Evolutionary conservation across 2,797 vertebrate species (phyloP).

Genomic region (Xiphorhynchus erythropygius): DNA sequence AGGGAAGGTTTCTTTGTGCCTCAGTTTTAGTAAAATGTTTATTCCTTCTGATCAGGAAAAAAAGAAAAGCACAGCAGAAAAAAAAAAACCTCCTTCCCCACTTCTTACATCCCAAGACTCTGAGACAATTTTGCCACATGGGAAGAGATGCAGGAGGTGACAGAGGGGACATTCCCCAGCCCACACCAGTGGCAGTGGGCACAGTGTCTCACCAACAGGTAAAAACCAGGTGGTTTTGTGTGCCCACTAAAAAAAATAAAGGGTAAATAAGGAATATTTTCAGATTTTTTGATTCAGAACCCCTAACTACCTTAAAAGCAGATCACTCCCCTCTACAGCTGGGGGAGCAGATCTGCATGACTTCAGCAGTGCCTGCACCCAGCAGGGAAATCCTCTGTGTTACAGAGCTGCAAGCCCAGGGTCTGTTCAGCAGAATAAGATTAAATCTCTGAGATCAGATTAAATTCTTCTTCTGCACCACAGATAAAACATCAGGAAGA

Average conservation of each 20-base stretch:
- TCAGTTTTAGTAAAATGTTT: neutral
- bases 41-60: neutral
- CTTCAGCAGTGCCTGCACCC: neutral
- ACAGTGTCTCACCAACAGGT: neutral
- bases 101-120: neutral
- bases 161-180: neutral
- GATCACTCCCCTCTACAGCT: neutral
- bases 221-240: neutral
- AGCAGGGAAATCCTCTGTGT: rapidly evolving
- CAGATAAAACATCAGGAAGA: neutral
- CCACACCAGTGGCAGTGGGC: neutral
- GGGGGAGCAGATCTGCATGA: neutral
- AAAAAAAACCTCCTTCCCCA: neutral
- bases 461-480: neutral
- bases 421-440: neutral
- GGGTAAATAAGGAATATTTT: neutral
- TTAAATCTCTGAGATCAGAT: no score
- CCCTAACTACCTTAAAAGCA: neutral
- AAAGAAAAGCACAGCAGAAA: neutral
- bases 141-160: neutral
- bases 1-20: neutral
- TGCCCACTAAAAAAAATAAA: neutral
- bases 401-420: neutral
- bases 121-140: neutral
- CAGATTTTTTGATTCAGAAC: neutral